A percentile compares a stretch with the other conserved stretches of the same genome.
These are phyloP conservation scores for Rhabdomys dilectus DNA, from an alignment of 2,113 vertebrate genomes.

Conservation along the genomic window DNA sequence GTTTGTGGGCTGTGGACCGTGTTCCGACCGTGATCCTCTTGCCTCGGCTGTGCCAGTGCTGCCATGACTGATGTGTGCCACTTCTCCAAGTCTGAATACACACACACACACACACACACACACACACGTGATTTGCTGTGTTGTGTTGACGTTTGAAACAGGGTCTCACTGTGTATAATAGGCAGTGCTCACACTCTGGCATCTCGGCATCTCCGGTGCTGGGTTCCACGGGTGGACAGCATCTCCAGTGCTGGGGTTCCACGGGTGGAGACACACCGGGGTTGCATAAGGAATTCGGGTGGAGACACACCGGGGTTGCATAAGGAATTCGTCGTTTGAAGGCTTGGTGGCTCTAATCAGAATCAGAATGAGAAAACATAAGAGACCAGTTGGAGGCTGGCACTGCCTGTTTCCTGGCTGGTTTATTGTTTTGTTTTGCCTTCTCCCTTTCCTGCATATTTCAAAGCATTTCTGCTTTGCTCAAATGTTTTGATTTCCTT, in stretches of 20 bases:
- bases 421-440: background rate
- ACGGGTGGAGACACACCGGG: background rate
- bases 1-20: too few relatives aligned
- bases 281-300: background rate
- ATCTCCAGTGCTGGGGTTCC: background rate
- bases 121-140: background rate
- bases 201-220: background rate
- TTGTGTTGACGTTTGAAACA: background rate
- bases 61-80: background rate
- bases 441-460: background rate
- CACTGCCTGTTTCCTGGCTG: background rate
- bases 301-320: background rate
- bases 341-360: background rate
- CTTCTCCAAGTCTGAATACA: background rate
- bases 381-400: background rate
- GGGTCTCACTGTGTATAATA: background rate
- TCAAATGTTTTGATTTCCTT: background rate
- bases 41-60: background rate
- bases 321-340: background rate
- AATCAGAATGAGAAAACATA: background rate
- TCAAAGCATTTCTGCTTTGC: background rate
- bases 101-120: fast-evolving
- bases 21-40: background rate
- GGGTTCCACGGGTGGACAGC: background rate
- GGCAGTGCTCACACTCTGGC: background rate